These are phyloP conservation scores for Hylyphantes graminicola DNA, from an alignment of 1,140 invertebrate genomes.

Conservation along the genomic window DNA sequence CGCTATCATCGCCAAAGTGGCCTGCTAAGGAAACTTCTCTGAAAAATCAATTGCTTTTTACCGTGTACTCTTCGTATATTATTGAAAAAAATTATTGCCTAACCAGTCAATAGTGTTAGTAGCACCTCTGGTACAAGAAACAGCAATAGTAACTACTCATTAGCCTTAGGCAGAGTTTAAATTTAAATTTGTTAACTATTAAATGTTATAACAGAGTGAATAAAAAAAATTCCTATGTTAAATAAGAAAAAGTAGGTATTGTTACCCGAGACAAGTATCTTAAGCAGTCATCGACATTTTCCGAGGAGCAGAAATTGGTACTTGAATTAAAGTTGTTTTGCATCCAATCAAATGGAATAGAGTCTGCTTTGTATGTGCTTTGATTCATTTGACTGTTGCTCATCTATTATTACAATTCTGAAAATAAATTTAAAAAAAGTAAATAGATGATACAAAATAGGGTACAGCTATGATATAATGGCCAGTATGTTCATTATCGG, in stretches of 20 bases:
- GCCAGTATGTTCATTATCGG: too few relatives aligned
- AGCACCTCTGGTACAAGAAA: too few relatives aligned
- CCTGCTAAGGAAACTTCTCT: too few relatives aligned
- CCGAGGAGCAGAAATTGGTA: conserved; percentile 34
- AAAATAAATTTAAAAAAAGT: too few relatives aligned
- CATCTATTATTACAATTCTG: background rate
- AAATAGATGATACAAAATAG: too few relatives aligned
- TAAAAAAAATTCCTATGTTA: background rate
- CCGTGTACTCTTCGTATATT: too few relatives aligned
- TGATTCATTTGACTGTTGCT: conserved; percentile 36
- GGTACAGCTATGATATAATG: too few relatives aligned
- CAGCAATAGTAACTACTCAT: too few relatives aligned
- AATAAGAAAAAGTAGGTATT: background rate
- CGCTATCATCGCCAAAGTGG: too few relatives aligned
- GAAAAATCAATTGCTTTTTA: too few relatives aligned
- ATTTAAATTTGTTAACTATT: background rate
- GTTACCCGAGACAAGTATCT: conserved; percentile 33
- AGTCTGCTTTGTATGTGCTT: conserved; percentile 30
- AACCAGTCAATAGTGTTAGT: too few relatives aligned
- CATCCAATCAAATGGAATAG: conserved; percentile 31
- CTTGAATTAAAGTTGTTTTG: conserved; percentile 32
- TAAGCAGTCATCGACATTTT: conserved; percentile 47
- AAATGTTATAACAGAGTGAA: background rate
- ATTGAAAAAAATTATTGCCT: too few relatives aligned
- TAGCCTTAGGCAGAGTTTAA: background rate